Evolutionary conservation across 2,113 vertebrate species (phyloP).

Genomic region (Nipponia nippon): DNA sequence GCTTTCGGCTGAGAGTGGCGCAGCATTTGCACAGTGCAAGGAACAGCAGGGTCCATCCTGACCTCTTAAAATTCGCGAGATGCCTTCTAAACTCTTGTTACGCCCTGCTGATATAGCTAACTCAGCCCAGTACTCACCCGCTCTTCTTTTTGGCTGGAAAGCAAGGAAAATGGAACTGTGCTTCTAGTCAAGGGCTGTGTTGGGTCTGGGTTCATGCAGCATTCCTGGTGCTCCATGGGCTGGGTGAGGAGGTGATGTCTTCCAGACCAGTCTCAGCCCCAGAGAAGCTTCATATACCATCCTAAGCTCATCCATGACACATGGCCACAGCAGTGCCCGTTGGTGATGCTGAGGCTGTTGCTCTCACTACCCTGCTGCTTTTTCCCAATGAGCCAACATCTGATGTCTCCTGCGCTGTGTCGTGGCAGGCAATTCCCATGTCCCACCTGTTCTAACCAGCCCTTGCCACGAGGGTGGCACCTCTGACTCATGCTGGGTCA

Average conservation of each 20-base stretch:
- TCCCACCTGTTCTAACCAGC: not conserved
- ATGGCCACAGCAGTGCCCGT: not conserved
- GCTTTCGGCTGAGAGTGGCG: not conserved
- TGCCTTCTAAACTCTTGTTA: not conserved
- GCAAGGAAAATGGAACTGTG: too few species aligned
- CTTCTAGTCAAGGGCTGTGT: not conserved
- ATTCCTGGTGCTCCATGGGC: not conserved
- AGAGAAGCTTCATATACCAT: not conserved
- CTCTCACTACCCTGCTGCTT: not conserved
- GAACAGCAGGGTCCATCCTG: not conserved
- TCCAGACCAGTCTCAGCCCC: not conserved
- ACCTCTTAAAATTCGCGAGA: not conserved
- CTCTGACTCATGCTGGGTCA: not conserved
- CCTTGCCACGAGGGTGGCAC: not conserved
- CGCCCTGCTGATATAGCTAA: not conserved
- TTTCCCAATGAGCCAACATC: not conserved
- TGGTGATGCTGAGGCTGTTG: not conserved
- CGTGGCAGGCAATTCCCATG: not conserved
- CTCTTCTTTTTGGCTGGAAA: not conserved
- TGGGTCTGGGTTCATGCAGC: not conserved
- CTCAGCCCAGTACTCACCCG: accelerated
- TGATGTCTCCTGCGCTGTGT: not conserved
- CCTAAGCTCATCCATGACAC: not conserved
- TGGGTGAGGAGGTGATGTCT: not conserved
- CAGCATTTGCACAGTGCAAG: not conserved